A percentile compares a stretch with the other conserved stretches of the same genome.
Conservation (phyloP, 1,140 invertebrate genomes). For the Rhopalosiphum maidis region DNA sequence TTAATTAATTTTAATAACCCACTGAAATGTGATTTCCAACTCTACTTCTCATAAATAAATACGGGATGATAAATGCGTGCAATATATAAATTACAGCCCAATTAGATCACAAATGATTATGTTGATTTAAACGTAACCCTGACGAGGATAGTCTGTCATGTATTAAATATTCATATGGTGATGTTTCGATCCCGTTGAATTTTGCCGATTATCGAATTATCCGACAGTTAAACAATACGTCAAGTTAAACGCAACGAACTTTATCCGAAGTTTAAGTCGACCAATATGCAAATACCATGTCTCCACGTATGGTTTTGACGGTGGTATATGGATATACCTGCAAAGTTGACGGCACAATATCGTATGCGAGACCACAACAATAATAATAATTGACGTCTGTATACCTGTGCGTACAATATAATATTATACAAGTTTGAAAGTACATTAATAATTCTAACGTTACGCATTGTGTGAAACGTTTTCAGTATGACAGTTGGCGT, state of each 20-base stretch:
- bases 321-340: background rate
- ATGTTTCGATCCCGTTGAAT: background rate
- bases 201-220: background rate
- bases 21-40: background rate
- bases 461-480: background rate
- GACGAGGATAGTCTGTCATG: background rate
- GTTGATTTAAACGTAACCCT: background rate
- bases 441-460: conserved; percentile 3
- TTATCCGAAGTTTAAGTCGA: background rate
- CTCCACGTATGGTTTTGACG: background rate
- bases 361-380: background rate
- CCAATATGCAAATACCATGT: background rate
- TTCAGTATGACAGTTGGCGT: background rate
- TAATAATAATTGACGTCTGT: background rate
- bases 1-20: background rate
- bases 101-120: background rate
- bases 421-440: background rate
- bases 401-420: background rate
- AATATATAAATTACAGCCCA: background rate
- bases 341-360: background rate
- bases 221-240: background rate
- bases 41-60: background rate
- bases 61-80: background rate
- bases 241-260: background rate
- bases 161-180: background rate